These are phyloP conservation scores for Eumeta japonica DNA, from an alignment of 1,140 invertebrate genomes.

Conservation along the genomic window DNA sequence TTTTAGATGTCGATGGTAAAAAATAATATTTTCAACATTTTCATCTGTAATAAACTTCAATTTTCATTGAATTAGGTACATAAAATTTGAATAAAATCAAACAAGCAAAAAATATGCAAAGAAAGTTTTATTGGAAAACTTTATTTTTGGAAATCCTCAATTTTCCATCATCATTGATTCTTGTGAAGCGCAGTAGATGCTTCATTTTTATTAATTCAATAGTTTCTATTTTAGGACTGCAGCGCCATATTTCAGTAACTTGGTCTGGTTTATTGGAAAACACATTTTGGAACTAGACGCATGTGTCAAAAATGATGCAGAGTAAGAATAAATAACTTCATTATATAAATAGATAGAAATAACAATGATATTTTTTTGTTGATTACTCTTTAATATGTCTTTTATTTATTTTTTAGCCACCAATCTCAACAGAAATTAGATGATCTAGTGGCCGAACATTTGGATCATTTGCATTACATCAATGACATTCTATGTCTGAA, in stretches of 20 bases:
- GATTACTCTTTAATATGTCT: constrained; percentile 5
- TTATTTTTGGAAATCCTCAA: too few species aligned
- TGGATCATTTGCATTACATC: constrained; percentile 97
- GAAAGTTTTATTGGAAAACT: too few species aligned
- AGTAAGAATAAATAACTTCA: constrained; percentile 67
- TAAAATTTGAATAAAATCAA: too few species aligned
- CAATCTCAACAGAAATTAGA: constrained; percentile 88
- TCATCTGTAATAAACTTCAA: too few species aligned
- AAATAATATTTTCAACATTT: too few species aligned
- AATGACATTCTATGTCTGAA: constrained; percentile 94
- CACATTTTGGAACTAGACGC: constrained; percentile 94
- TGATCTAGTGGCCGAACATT: constrained; percentile 94
- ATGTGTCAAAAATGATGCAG: constrained; percentile 91
- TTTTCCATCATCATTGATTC: too few species aligned
- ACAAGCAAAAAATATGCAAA: too few species aligned
- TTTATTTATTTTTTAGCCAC: constrained; percentile 64
- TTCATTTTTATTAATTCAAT: constrained; percentile 6
- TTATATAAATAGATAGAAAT: constrained; percentile 5
- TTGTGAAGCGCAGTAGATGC: too few species aligned
- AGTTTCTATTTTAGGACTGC: constrained; percentile 70
- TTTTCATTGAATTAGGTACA: too few species aligned
- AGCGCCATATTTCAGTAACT: constrained; percentile 96
- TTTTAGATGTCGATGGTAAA: too few species aligned
- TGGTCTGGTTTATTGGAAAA: constrained; percentile 99
- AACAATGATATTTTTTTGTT: constrained; percentile 2